A percentile compares a stretch with the other conserved stretches of the same genome.
These are phyloP conservation scores for Epiblema foenella DNA, from an alignment of 2,888 invertebrate genomes.

Conservation along the genomic window DNA sequence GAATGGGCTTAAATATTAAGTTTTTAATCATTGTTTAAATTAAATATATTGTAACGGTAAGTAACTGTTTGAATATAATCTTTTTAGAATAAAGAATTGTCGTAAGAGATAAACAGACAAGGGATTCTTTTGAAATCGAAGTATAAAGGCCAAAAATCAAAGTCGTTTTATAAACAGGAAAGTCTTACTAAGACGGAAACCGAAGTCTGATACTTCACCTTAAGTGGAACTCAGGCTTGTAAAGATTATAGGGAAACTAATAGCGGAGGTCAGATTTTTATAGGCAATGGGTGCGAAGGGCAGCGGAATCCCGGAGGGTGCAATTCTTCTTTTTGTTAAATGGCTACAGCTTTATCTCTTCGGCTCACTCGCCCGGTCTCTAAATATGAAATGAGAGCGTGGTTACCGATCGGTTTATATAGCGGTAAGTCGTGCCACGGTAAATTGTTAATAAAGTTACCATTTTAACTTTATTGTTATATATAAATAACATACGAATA, in stretches of 20 bases:
- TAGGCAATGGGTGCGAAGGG: slow-evolving; percentile 40
- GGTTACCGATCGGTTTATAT: not conserved
- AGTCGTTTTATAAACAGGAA: not conserved
- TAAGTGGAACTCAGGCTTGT: slow-evolving; percentile 33
- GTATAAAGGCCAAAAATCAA: not conserved
- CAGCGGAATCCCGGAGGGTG: slow-evolving; percentile 23
- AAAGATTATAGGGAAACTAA: slow-evolving; percentile 43
- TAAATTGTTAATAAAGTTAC: not conserved
- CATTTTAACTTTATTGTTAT: not conserved
- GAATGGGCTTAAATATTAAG: not conserved
- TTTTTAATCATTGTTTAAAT: not conserved
- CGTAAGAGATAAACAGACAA: not conserved
- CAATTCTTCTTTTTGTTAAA: slow-evolving; percentile 41
- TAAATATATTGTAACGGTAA: not conserved
- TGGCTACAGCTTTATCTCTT: slow-evolving; percentile 39
- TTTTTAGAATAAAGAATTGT: not conserved
- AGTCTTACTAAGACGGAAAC: slow-evolving; percentile 16
- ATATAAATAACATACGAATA: too few relatives aligned
- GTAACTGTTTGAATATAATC: not conserved
- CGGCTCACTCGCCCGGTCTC: slow-evolving; percentile 32
- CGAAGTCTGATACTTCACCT: slow-evolving; percentile 17
- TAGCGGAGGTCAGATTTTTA: slow-evolving; percentile 42
- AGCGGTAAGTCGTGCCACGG: not conserved
- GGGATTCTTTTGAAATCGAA: not conserved
- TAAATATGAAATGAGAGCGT: slow-evolving; percentile 26